Evolutionary conservation across 2,888 invertebrate genomes (phyloP).

Genomic region (Crematogaster levior): DNA sequence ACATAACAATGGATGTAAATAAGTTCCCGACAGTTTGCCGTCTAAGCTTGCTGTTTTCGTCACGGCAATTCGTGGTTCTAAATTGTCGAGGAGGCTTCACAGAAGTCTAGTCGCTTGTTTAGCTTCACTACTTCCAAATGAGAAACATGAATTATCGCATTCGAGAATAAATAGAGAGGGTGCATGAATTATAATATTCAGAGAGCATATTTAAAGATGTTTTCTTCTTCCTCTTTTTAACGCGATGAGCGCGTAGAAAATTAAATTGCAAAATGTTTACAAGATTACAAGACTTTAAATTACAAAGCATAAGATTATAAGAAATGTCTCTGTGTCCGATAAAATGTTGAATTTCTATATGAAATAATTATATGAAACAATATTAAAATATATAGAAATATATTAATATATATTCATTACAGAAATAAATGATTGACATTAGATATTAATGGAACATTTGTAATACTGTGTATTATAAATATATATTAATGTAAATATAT

Average conservation of each 20-base stretch:
- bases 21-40: neutral
- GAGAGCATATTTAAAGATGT: neutral
- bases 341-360: neutral
- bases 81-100: neutral
- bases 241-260: neutral
- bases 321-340: neutral
- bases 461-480: neutral
- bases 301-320: neutral
- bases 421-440: neutral
- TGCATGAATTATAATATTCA: neutral
- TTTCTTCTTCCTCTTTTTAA: neutral
- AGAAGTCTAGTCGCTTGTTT: neutral
- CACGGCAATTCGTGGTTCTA: neutral
- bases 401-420: too few species aligned
- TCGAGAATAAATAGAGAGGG: neutral
- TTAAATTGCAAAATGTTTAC: constrained; percentile 16
- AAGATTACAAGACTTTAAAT: neutral
- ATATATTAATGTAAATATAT: too few species aligned
- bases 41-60: neutral
- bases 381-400: neutral
- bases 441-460: neutral
- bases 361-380: neutral
- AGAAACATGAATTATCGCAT: neutral
- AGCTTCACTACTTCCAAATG: neutral
- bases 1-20: neutral